These are phyloP conservation scores for Nannoperca australis DNA, from an alignment of 2,797 vertebrate genomes.

Conservation along the genomic window DNA sequence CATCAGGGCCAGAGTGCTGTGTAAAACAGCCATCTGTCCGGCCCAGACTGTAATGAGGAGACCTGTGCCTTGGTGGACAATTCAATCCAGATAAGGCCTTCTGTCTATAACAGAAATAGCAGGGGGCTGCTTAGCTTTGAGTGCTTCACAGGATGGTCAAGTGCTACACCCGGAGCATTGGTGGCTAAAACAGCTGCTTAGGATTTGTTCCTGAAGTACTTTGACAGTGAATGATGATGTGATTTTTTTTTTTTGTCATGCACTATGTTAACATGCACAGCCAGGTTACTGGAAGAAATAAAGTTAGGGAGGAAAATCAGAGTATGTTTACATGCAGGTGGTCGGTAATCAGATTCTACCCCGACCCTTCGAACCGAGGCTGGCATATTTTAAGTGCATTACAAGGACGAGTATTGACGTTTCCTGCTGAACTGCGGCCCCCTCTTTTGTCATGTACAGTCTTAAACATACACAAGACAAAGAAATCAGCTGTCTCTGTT, in stretches of 20 bases:
- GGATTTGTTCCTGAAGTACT: constrained; percentile 7
- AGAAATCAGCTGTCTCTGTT: background rate
- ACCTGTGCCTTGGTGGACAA: constrained; percentile 45
- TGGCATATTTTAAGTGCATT: constrained; percentile 40
- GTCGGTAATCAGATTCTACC: constrained; percentile 50
- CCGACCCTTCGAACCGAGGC: constrained; percentile 14
- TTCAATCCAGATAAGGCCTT: constrained; percentile 26
- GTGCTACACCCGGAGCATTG: background rate
- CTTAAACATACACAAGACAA: background rate
- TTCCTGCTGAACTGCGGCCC: constrained; percentile 29
- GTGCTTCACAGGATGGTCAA: constrained; percentile 23
- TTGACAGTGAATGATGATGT: constrained; percentile 15
- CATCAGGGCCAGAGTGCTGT: constrained; percentile 37
- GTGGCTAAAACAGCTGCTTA: constrained; percentile 25
- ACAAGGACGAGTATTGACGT: constrained; percentile 45
- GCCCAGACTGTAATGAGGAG: constrained; percentile 45
- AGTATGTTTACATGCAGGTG: constrained; percentile 33
- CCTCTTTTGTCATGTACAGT: constrained; percentile 2
- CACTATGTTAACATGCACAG: constrained; percentile 2
- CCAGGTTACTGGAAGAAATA: constrained; percentile 20
- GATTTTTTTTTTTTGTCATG: background rate
- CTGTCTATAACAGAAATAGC: constrained; percentile 13
- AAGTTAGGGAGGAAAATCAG: constrained; percentile 26
- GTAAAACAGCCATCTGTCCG: constrained; percentile 62
- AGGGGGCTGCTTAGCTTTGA: constrained; percentile 23